Percentiles rank a stretch among this genome's conserved stretches.
phyloP scores from a whole-genome alignment of 35 echinoderm and acorn worm species.

The Ptychodera flava region DNA sequence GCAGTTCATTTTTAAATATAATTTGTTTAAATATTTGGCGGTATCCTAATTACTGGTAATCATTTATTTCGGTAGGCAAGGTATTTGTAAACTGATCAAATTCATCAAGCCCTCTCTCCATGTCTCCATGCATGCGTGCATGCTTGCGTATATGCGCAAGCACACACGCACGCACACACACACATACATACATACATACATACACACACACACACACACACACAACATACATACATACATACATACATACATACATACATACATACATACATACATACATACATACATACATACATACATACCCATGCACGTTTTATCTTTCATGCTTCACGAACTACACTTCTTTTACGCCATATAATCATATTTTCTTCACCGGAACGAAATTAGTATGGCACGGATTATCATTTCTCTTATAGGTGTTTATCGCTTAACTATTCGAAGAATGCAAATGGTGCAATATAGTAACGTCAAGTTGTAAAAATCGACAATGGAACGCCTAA shows the following conservation, averaged over 20 bases:
- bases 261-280: neutral
- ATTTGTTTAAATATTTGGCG: too few relatives aligned
- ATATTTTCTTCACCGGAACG: neutral
- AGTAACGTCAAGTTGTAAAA: too few relatives aligned
- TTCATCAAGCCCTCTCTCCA: too few relatives aligned
- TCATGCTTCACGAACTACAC: neutral
- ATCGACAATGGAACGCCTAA: too few relatives aligned
- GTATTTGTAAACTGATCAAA: too few relatives aligned
- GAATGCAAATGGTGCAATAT: too few relatives aligned
- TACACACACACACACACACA: neutral
- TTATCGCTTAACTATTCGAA: too few relatives aligned
- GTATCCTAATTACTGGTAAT: too few relatives aligned
- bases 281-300: conserved; percentile 2
- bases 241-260: neutral
- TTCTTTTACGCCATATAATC: neutral
- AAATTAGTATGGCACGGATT: neutral
- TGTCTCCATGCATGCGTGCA: neutral
- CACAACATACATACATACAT: neutral
- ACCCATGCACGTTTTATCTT: neutral
- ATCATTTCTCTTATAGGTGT: neutral
- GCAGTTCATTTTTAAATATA: too few relatives aligned
- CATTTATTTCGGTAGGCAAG: too few relatives aligned
- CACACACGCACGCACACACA: neutral
- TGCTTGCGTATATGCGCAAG: neutral
- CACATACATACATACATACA: neutral